These are phyloP conservation scores for Megaptera novaeangliae DNA, from an alignment of 2,113 vertebrate genomes.

Conservation along the genomic window DNA sequence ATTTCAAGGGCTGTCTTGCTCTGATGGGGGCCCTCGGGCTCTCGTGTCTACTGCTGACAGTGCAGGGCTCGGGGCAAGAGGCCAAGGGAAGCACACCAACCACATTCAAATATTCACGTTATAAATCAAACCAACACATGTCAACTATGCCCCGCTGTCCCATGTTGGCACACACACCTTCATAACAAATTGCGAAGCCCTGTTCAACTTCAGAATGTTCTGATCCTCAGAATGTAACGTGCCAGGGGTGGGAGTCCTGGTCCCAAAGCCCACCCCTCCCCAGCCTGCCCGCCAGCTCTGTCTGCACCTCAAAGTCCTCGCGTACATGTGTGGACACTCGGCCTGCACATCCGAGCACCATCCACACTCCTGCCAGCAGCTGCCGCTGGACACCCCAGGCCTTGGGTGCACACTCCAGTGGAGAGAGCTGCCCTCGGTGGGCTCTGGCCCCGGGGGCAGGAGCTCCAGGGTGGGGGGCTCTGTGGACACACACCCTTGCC, in stretches of 20 bases:
- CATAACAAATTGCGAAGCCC: not conserved
- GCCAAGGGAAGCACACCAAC: fast-evolving
- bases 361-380: not conserved
- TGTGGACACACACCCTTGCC: not conserved
- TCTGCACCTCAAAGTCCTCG: not conserved
- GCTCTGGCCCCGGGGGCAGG: not conserved
- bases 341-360: not conserved
- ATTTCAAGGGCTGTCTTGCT: not conserved
- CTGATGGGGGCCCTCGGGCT: not conserved
- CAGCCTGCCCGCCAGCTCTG: too few relatives aligned
- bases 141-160: not conserved
- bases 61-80: too few relatives aligned
- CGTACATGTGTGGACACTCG: too few relatives aligned
- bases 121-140: not conserved
- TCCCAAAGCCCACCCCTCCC: not conserved
- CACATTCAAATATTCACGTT: not conserved
- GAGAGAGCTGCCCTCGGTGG: not conserved
- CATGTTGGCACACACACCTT: not conserved
- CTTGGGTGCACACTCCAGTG: not conserved
- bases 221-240: not conserved
- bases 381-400: not conserved
- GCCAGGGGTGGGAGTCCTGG: not conserved
- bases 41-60: fast-evolving
- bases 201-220: not conserved
- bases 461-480: not conserved